Evolutionary conservation across 2,888 invertebrate genomes (phyloP).

Genomic region (Tetropium fuscum): DNA sequence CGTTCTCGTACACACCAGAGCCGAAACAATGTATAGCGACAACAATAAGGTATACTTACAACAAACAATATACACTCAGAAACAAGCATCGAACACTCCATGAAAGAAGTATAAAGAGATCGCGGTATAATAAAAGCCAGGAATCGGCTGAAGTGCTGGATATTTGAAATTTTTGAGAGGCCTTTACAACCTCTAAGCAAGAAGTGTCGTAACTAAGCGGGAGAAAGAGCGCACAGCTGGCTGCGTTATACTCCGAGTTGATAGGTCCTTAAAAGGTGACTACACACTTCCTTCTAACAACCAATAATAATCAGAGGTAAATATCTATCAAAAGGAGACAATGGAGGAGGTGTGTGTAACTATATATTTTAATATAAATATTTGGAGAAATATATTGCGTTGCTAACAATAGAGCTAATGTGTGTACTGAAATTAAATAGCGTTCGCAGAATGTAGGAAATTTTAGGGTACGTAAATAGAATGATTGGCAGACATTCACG

Average conservation of each 20-base stretch:
- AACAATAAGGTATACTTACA: conserved; percentile 4
- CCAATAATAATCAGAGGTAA: conserved; percentile 23
- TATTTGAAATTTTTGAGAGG: conserved; percentile 29
- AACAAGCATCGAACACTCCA: conserved; percentile 33
- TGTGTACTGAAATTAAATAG: not conserved
- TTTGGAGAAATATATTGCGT: conserved; percentile 2
- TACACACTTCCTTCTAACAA: conserved; percentile 4
- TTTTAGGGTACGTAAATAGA: conserved; percentile 4
- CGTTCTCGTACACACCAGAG: not conserved
- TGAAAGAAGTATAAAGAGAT: conserved; percentile 21
- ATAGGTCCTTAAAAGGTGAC: conserved; percentile 12
- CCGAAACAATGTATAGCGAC: not conserved
- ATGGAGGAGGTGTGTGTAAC: not conserved
- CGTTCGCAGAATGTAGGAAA: not conserved
- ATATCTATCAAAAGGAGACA: conserved; percentile 5
- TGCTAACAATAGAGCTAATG: conserved; percentile 7
- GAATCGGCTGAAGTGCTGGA: conserved; percentile 27
- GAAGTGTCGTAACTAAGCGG: conserved; percentile 29
- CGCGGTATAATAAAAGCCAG: conserved; percentile 38
- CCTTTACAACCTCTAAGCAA: conserved; percentile 35
- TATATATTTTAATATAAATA: conserved; percentile 17
- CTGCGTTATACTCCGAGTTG: conserved; percentile 11
- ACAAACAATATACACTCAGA: conserved; percentile 31
- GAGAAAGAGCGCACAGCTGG: conserved; percentile 3
- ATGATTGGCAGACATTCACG: not conserved